phyloP scores from a whole-genome alignment of 1,140 invertebrate species.

The Neomicropteryx cornuta region DNA sequence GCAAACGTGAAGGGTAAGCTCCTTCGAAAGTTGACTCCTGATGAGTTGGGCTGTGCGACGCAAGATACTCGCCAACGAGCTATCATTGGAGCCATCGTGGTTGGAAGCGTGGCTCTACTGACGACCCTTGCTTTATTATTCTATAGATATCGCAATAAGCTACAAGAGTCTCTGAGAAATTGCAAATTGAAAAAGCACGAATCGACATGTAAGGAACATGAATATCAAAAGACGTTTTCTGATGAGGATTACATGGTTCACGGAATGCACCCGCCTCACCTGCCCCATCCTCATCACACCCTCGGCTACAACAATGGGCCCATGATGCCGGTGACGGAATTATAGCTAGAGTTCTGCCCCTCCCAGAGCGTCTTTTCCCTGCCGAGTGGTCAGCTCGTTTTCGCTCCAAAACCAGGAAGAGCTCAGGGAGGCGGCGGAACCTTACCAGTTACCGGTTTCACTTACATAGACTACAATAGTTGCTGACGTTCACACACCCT shows the following conservation, averaged over 20 bases:
- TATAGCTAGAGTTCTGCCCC: constrained; percentile 85
- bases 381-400: constrained; percentile 40
- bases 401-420: constrained; percentile 37
- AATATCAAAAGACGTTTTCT: constrained; percentile 82
- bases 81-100: constrained; percentile 61
- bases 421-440: constrained; percentile 49
- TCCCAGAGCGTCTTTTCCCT: constrained; percentile 59
- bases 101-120: constrained; percentile 53
- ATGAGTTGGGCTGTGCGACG: constrained; percentile 70
- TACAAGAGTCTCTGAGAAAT: constrained; percentile 68
- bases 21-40: constrained; percentile 54
- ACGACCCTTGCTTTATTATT: constrained; percentile 57
- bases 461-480: constrained; percentile 58
- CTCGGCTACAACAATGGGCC: constrained; percentile 52
- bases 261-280: constrained; percentile 41
- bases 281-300: constrained; percentile 42
- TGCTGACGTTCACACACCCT: constrained; percentile 36
- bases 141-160: constrained; percentile 65
- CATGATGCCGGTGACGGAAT: constrained; percentile 78
- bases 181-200: constrained; percentile 72
- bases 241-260: constrained; percentile 69
- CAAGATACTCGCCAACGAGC: constrained; percentile 64
- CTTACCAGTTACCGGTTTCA: constrained; percentile 60
- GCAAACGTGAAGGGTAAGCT: constrained; percentile 54
- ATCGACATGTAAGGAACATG: constrained; percentile 67